Conservation (phyloP, 2,888 invertebrate genomes). For the Toxonevra muliebris region DNA sequence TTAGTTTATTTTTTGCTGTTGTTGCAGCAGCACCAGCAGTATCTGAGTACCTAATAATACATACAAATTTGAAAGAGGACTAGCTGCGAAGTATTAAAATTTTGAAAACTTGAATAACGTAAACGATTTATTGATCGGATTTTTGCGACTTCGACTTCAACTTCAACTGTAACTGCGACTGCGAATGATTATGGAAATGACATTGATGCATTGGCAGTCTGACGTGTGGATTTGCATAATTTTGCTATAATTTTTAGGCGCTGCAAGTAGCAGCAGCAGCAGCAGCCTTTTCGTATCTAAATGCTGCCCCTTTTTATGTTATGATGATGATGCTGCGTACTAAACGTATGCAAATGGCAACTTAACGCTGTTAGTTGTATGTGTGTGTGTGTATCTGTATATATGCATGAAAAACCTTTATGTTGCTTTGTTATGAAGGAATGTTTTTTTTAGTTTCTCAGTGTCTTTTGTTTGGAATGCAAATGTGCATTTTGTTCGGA, state of each 20-base stretch:
- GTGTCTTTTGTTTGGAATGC: too few species aligned
- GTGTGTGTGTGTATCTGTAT: not conserved
- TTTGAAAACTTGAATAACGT: too few species aligned
- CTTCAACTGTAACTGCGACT: not conserved
- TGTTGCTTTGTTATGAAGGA: too few species aligned
- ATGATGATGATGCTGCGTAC: not conserved
- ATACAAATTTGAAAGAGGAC: too few species aligned
- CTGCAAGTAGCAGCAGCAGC: not conserved
- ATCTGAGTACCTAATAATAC: too few species aligned
- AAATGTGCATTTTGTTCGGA: too few species aligned
- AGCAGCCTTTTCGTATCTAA: slow-evolving; percentile 12
- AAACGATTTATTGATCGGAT: too few species aligned
- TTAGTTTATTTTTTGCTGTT: too few species aligned
- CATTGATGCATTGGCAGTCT: slow-evolving; percentile 21
- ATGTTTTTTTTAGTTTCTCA: too few species aligned
- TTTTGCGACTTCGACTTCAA: too few species aligned
- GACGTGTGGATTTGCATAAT: slow-evolving; percentile 34
- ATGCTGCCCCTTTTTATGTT: slow-evolving; percentile 10
- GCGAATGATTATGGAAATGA: slow-evolving; percentile 14
- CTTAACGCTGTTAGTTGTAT: slow-evolving; percentile 2
- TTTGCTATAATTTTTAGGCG: slow-evolving; percentile 27
- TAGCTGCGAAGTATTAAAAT: too few species aligned
- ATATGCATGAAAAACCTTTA: not conserved
- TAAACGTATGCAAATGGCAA: slow-evolving; percentile 13
- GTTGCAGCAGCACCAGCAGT: too few species aligned